Evolutionary conservation across 2,113 vertebrate species (phyloP).

Genomic region (Platysternon megacephalum): DNA sequence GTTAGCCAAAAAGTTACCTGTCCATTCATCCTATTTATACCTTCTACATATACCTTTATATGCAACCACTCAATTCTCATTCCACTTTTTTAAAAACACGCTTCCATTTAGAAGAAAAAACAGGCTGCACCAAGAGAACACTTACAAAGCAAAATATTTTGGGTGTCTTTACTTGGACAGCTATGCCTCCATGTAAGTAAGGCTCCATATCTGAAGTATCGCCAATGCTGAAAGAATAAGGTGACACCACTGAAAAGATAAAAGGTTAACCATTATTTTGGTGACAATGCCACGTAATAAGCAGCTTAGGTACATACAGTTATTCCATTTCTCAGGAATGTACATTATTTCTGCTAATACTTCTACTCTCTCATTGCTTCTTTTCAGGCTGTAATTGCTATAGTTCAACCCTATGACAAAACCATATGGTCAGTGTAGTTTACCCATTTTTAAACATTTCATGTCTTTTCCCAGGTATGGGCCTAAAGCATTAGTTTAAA

Average conservation of each 20-base stretch:
- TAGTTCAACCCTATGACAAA: neutral
- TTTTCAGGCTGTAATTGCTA: neutral
- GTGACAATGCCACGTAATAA: neutral
- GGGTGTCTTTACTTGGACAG: slow-evolving; percentile 89
- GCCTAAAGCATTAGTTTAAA: slow-evolving; percentile 22
- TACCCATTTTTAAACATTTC: neutral
- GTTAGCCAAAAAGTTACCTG: neutral
- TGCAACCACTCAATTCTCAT: neutral
- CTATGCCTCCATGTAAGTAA: slow-evolving; percentile 94
- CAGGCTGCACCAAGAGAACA: slow-evolving; percentile 20
- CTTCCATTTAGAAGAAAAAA: neutral
- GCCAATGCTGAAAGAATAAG: slow-evolving; percentile 92
- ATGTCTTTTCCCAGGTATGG: neutral
- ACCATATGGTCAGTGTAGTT: neutral
- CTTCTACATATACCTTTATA: neutral
- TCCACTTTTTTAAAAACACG: neutral
- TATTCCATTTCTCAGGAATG: neutral
- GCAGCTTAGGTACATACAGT: neutral
- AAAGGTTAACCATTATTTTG: neutral
- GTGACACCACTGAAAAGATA: slow-evolving; percentile 86
- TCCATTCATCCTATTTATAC: neutral
- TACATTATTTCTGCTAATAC: neutral
- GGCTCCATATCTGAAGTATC: slow-evolving; percentile 88
- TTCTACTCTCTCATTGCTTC: neutral
- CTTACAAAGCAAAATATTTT: slow-evolving; percentile 93